Evolutionary conservation across 2,113 vertebrate genomes (phyloP).

Genomic region (Thunnus maccoyii): DNA sequence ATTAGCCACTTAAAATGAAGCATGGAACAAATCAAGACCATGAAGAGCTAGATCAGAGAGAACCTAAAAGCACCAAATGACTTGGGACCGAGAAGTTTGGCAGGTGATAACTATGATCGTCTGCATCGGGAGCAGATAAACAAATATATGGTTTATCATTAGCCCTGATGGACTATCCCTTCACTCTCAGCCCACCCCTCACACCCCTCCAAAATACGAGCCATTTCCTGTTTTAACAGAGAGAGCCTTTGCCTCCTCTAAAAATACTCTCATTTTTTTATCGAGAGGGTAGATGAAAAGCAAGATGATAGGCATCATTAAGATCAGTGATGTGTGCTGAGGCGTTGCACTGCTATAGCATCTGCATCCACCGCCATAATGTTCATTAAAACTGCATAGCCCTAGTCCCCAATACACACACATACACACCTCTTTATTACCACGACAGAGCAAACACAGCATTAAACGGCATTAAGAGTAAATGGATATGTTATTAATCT

Average conservation of each 20-base stretch:
- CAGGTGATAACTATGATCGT: constrained; percentile 69
- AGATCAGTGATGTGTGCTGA: constrained; percentile 68
- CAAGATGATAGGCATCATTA: constrained; percentile 73
- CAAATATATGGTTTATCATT: constrained; percentile 74
- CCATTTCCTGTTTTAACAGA: constrained; percentile 60
- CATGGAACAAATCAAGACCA: constrained; percentile 58
- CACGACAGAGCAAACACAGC: constrained; percentile 57
- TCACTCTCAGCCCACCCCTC: too few relatives aligned
- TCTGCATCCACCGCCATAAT: constrained; percentile 45
- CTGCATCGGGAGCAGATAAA: constrained; percentile 63
- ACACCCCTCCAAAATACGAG: constrained; percentile 1
- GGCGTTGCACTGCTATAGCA: constrained; percentile 45
- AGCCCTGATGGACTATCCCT: constrained; percentile 9
- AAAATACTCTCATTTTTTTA: constrained; percentile 54
- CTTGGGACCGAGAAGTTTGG: constrained; percentile 34
- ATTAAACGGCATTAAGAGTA: constrained; percentile 53
- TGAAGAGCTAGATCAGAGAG: constrained; percentile 62
- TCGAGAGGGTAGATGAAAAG: constrained; percentile 44
- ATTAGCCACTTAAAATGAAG: constrained; percentile 73
- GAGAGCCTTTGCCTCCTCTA: constrained; percentile 37
- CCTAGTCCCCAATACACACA: constrained; percentile 21
- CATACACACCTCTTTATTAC: constrained; percentile 53
- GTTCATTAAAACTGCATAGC: constrained; percentile 58
- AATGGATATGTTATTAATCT: constrained; percentile 67
- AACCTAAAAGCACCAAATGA: constrained; percentile 30